Base-by-base conservation (phyloP, 2,113 vertebrate species). In the Micronisus gabar region DNA sequence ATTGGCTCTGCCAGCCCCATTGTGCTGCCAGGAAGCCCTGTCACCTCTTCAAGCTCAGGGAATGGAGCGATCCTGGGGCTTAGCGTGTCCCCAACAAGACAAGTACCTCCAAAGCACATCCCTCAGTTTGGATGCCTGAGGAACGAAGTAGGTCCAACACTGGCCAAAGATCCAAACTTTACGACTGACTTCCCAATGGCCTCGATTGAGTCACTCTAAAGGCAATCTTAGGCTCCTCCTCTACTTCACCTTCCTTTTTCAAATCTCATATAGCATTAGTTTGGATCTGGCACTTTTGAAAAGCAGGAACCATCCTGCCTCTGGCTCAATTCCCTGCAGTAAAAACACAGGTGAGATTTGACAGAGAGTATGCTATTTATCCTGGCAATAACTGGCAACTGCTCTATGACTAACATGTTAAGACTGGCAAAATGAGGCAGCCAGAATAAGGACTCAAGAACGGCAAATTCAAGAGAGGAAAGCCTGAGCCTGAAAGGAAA, bases 51-150 rank as follows among this genome's bases (percentile, higher is more conserved):
- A 16, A 7, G 29, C 25, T 50, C 32, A 29, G 17, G 25, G 20
- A 70, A 47, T 2, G 3, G n/a, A 53, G 12, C 0, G 1, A 30
- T 26, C 27, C 26, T 13, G 17, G 21, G 13, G 5, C 41, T 79
- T 68, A 12, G 22, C 3, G 0, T 14, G 59, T 48, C 30, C 10
- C 18, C 10, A n/a, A 0, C 10, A 45, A 52, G 18, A 68, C 2
- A 6, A 53, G 20, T 19, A 38, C 25, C 50, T 70, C 38, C 61
- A 87, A 90, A 90, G 40, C 30, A 80, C 67, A 43, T 34, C 13
- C 9, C 17, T 59, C n/a, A 14, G 14, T 38, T 27, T 40, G 40
- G 73, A 74, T 53, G 10, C 23, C 36, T 40, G 7, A 16, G n/a
- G 11, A 75, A 41, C 17, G 61, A 10, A 15, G 6, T 5, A 43